phyloP scores from a whole-genome alignment of 2,113 vertebrate genomes.

The Etheostoma cragini region DNA sequence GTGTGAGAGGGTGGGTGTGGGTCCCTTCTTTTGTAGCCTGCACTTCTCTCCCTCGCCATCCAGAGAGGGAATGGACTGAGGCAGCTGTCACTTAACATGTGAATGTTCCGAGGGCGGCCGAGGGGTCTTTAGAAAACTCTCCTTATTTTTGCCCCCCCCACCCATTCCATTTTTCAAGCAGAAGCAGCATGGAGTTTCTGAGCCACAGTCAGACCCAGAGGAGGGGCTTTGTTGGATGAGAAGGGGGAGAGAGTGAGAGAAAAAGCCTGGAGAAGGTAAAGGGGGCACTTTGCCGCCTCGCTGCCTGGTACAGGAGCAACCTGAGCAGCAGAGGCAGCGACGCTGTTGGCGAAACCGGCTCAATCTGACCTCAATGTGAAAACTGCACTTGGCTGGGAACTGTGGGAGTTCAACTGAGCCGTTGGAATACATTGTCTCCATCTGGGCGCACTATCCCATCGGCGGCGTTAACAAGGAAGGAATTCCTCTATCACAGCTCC shows the following conservation, averaged over 20 bases:
- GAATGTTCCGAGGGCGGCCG: constrained; percentile 84
- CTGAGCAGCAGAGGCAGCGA: constrained; percentile 61
- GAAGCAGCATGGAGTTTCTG: constrained; percentile 82
- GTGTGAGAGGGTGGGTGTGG: constrained; percentile 76
- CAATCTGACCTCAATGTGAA: constrained; percentile 63
- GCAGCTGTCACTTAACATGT: constrained; percentile 90
- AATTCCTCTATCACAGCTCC: constrained; percentile 83
- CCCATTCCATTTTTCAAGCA: constrained; percentile 76
- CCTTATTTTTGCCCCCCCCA: constrained; percentile 54
- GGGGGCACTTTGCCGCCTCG: constrained; percentile 77
- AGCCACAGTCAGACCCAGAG: constrained; percentile 77
- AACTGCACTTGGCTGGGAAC: constrained; percentile 67
- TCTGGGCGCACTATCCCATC: constrained; percentile 74
- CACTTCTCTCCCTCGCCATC: constrained; percentile 71
- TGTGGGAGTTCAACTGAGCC: constrained; percentile 75
- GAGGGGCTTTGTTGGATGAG: constrained; percentile 77
- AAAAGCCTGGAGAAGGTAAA: constrained; percentile 69
- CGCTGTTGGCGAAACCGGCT: constrained; percentile 56
- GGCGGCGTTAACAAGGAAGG: constrained; percentile 79
- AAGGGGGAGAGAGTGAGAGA: constrained; percentile 60
- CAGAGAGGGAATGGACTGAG: constrained; percentile 77
- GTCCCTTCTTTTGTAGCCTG: constrained; percentile 82
- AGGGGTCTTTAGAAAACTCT: constrained; percentile 82
- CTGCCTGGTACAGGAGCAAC: constrained; percentile 73
- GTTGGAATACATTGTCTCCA: constrained; percentile 79